phyloP scores from a whole-genome alignment of 2,888 invertebrate genomes.

The Habrosyne pyritoides region DNA sequence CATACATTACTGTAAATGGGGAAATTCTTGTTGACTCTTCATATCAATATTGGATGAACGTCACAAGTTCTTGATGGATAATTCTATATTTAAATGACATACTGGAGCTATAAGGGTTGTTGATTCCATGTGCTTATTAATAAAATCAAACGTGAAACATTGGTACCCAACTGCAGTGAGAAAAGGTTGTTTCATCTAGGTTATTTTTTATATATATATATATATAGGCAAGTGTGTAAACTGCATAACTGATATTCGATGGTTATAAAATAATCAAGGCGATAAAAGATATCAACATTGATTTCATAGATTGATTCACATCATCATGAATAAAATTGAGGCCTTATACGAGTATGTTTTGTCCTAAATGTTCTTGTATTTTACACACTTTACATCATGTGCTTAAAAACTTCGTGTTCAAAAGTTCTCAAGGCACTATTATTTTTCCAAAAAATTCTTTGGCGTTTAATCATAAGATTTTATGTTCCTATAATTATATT shows the following conservation, averaged over 20 bases:
- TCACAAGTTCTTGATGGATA: conserved; percentile 11
- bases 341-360: no score
- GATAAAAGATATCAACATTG: background rate
- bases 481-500: conserved; percentile 67
- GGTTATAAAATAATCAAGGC: background rate
- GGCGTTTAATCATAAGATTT: conserved; percentile 45
- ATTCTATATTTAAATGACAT: background rate
- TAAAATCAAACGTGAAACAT: background rate
- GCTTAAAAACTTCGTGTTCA: background rate
- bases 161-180: background rate
- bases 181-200: conserved; percentile 9
- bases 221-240: background rate
- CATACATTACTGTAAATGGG: conserved; percentile 35
- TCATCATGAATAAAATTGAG: background rate
- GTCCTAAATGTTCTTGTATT: background rate
- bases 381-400: background rate
- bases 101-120: conserved; percentile 17
- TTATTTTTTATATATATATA: background rate
- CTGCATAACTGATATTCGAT: background rate
- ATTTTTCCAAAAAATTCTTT: background rate
- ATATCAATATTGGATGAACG: conserved; percentile 32
- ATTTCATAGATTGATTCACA: background rate
- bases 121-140: conserved; percentile 15
- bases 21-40: conserved; percentile 52
- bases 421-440: background rate